Conservation (phyloP, 92 coral and sea anemone species). For the Micromussa lordhowensis region DNA sequence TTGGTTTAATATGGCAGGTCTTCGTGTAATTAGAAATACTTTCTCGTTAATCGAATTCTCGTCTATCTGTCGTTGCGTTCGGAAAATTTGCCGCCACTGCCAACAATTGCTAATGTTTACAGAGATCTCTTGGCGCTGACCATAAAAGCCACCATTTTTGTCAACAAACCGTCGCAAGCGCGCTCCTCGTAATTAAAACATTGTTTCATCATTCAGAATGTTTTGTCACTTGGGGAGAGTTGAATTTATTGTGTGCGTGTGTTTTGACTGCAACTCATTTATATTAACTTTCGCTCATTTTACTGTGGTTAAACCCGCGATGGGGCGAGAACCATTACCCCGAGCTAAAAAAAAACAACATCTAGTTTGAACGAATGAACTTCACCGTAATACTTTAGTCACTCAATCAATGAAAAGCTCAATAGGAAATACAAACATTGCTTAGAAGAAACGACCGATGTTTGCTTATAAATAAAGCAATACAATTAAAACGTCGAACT, state of each 20-base stretch:
- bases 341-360: not conserved
- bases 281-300: not conserved
- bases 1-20: not conserved
- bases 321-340: not conserved
- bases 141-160: constrained; percentile 13
- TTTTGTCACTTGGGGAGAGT: constrained; percentile 9
- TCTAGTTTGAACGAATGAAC: not conserved
- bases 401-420: constrained; percentile 19
- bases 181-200: constrained; percentile 28
- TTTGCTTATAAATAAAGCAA: constrained; percentile 26
- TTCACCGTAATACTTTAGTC: not conserved
- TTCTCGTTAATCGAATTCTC: constrained; percentile 18
- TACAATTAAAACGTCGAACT: not conserved
- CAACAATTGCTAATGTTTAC: constrained; percentile 9
- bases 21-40: not conserved
- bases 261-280: not conserved
- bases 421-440: constrained; percentile 28
- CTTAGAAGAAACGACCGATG: constrained; percentile 19
- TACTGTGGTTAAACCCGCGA: not conserved
- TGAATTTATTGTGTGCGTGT: constrained; percentile 7
- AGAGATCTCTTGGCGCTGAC: constrained; percentile 10
- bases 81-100: not conserved
- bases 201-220: constrained; percentile 16
- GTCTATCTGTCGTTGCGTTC: not conserved
- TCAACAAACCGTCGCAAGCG: constrained; percentile 34